Base-by-base conservation (phyloP, 2,888 invertebrate genomes). In the Cephus runcator region DNA sequence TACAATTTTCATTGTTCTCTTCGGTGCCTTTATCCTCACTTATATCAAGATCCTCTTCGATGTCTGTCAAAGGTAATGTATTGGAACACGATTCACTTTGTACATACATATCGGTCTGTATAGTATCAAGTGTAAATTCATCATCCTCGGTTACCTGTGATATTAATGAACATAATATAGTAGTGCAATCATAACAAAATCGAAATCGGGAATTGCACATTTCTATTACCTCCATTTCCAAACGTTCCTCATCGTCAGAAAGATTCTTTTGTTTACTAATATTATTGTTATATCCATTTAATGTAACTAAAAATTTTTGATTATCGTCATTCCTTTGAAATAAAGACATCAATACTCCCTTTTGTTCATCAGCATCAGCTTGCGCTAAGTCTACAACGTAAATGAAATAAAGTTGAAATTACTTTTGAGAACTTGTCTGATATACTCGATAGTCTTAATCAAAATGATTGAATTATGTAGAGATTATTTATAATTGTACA, bases 231-330 rank as follows among this genome's bases (percentile, higher is more conserved):
- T 90, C 89, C 87, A 90, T 87, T 80, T 89, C 89, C 75, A 89
- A 81, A 34, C 83, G 86, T 75, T 89, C 86, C 33, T 91, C 91
- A 68, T 90, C 89, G 36, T 89, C 89, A 11, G 87, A 87, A 12
- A 78, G 76, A 69, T 79, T 80, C 76, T 87, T 87, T 34, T 90
- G 88, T 81, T 89, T 88, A 68, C 84, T 75, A 34, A 86, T 81
- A 79, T 90, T 90, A 81, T 89, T 89, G 73, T 90, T 90, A 78
- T 91, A 91, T 78, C 91, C 91, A 78, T 90, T 91, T 71, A 91
- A 82, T 4, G 91, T 91, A 76, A 91, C 91, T 82, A 91, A 82
- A 85, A 91, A 91, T 80, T 91, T 90, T 82, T 90, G 91, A 79
- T 88, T 90, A 77, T 91, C 86, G 79, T 91, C 87, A 76, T 88